Evolutionary conservation across 1,140 invertebrate genomes (phyloP).

Genomic region (Lordiphosa collinella): DNA sequence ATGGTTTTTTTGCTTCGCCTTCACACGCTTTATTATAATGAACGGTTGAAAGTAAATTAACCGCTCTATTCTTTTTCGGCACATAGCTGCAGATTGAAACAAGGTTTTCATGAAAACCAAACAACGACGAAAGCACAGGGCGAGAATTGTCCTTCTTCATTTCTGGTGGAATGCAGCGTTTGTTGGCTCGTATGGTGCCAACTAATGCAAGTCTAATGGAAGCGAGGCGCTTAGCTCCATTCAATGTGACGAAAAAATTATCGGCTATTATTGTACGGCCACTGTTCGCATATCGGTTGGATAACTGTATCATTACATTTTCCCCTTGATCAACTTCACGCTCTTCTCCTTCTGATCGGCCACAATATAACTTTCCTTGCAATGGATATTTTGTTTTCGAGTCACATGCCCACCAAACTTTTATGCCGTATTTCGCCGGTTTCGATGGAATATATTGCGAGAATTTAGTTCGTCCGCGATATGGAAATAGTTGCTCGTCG

Average conservation of each 20-base stretch:
- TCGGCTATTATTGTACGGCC: neutral
- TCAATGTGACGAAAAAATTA: neutral
- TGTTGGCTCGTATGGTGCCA: neutral
- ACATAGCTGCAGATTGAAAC: constrained; percentile 45
- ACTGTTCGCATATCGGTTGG: neutral
- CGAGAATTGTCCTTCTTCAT: too few species aligned
- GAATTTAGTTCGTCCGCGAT: constrained; percentile 71
- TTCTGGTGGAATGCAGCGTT: neutral
- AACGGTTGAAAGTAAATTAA: constrained; percentile 47
- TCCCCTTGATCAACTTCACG: constrained; percentile 22
- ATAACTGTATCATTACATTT: neutral
- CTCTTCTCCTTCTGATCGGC: constrained; percentile 20
- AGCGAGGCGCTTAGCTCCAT: neutral
- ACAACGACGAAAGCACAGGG: neutral
- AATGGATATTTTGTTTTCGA: constrained; percentile 55
- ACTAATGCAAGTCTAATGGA: neutral
- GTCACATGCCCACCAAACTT: constrained; percentile 56
- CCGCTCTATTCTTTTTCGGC: constrained; percentile 48
- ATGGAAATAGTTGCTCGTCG: constrained; percentile 66
- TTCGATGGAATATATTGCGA: constrained; percentile 79
- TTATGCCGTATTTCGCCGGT: constrained; percentile 80
- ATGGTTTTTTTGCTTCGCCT: constrained; percentile 49
- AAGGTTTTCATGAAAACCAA: constrained; percentile 7
- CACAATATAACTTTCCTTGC: constrained; percentile 46
- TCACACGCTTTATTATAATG: constrained; percentile 29